These are phyloP conservation scores for Myotis planiceps DNA, from an alignment of 2,797 vertebrate genomes.

Conservation along the genomic window DNA sequence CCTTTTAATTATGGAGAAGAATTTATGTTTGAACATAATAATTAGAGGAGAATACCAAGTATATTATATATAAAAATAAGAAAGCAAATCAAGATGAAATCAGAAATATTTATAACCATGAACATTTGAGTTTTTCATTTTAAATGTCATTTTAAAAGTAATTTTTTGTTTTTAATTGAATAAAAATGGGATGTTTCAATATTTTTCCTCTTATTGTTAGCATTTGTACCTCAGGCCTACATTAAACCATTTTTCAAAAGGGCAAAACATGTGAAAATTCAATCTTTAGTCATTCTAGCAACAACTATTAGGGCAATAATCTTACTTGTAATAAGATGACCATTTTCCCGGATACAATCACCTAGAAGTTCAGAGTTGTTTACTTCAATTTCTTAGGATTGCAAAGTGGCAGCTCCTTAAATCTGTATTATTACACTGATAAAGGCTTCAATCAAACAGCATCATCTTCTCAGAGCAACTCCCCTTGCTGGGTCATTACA, in stretches of 20 bases:
- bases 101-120: not conserved
- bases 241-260: not conserved
- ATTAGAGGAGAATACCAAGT: not conserved
- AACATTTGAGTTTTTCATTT: not conserved
- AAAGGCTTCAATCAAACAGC: conserved; percentile 25
- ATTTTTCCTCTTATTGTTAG: not conserved
- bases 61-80: not conserved
- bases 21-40: not conserved
- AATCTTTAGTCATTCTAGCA: not conserved
- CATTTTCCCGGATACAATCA: not conserved
- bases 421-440: conserved; percentile 55
- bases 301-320: not conserved
- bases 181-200: not conserved
- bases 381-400: conserved; percentile 54
- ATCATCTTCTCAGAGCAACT: conserved; percentile 52
- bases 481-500: conserved; percentile 46
- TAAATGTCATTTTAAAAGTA: not conserved
- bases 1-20: not conserved
- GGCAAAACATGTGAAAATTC: not conserved
- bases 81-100: not conserved
- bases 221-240: not conserved
- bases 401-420: conserved; percentile 39
- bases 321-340: conserved; percentile 9
- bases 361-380: conserved; percentile 46
- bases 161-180: not conserved